Conservation (phyloP, 1,140 invertebrate genomes). For the Danaus plexippus region DNA sequence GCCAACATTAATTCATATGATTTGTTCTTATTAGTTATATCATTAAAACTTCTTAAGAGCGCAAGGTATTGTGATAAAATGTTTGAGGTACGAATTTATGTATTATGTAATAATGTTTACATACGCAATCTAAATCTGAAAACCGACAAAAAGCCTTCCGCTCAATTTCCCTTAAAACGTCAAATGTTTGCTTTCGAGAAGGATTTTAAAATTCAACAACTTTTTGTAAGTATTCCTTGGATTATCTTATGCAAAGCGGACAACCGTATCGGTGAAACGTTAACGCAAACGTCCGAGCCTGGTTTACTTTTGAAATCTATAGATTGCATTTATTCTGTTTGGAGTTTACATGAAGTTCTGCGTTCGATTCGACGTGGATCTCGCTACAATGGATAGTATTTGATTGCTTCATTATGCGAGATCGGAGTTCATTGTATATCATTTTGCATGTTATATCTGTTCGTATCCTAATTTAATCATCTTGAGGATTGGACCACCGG, state of each 20-base stretch:
- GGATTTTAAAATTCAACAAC: slow-evolving; percentile 67
- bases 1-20: too few species aligned
- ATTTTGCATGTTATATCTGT: slow-evolving; percentile 67
- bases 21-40: too few species aligned
- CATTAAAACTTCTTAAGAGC: too few species aligned
- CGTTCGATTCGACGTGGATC: slow-evolving; percentile 32
- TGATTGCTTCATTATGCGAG: slow-evolving; percentile 68
- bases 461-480: slow-evolving; percentile 69
- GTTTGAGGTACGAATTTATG: too few species aligned
- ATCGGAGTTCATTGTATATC: slow-evolving; percentile 64
- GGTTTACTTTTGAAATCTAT: slow-evolving; percentile 7
- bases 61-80: too few species aligned
- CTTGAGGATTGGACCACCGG: slow-evolving; percentile 67
- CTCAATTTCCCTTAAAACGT: slow-evolving; percentile 61
- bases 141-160: slow-evolving; percentile 47
- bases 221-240: slow-evolving; percentile 53
- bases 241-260: slow-evolving; percentile 56
- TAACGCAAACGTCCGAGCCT: slow-evolving; percentile 27
- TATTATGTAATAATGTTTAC: too few species aligned
- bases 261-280: slow-evolving; percentile 16
- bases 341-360: slow-evolving; percentile 27
- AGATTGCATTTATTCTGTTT: slow-evolving; percentile 4
- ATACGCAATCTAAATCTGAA: slow-evolving; percentile 12
- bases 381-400: slow-evolving; percentile 54
- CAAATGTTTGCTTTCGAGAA: slow-evolving; percentile 62